Evolutionary conservation across 2,113 vertebrate genomes (phyloP).

Genomic region (Cyanocitta stelleri): DNA sequence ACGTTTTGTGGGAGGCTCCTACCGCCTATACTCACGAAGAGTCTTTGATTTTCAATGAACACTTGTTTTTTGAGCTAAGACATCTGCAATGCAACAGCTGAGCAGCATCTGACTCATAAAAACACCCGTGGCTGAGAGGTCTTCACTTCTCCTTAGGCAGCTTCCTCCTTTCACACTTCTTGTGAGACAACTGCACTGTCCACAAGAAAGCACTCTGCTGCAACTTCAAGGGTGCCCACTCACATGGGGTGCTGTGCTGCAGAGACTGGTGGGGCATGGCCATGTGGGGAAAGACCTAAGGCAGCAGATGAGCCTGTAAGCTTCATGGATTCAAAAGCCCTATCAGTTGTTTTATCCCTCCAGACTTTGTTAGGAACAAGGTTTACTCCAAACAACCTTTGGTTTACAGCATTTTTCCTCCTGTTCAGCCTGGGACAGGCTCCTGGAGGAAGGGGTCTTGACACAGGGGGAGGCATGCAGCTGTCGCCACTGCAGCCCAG

Average conservation of each 20-base stretch:
- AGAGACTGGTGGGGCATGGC: neutral
- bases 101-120: slow-evolving; percentile 3
- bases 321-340: accelerated
- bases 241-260: neutral
- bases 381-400: neutral
- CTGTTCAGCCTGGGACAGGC: neutral
- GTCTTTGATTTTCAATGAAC: neutral
- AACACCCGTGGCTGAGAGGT: neutral
- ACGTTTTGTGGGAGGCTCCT: slow-evolving; percentile 23
- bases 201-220: neutral
- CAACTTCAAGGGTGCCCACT: neutral
- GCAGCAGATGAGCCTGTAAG: neutral
- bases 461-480: neutral
- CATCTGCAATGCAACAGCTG: slow-evolving; percentile 38
- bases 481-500: neutral
- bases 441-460: neutral
- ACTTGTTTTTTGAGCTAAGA: neutral
- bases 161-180: neutral
- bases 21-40: neutral
- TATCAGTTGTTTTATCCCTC: neutral
- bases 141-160: slow-evolving; percentile 11
- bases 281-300: neutral
- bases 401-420: neutral
- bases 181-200: neutral
- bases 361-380: neutral